Conservation (phyloP, 2,113 vertebrate genomes). For the Vulpes lagopus region DNA sequence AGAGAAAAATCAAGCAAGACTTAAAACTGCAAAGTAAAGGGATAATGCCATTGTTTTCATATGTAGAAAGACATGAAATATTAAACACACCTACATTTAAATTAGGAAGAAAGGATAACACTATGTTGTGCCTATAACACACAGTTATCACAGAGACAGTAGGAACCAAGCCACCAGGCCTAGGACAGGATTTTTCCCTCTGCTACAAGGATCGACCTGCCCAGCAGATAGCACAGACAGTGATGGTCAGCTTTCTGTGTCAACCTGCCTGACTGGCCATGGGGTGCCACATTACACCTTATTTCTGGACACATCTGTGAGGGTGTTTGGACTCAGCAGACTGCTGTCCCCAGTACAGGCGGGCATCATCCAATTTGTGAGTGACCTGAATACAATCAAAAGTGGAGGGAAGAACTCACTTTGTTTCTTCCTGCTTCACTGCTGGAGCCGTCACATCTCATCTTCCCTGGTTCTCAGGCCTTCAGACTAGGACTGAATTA, state of each 20-base stretch:
- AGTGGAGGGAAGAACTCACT: neutral
- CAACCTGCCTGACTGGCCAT: neutral
- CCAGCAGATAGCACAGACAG: neutral
- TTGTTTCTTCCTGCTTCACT: neutral
- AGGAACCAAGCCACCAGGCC: neutral
- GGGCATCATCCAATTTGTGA: neutral
- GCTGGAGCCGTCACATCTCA: neutral
- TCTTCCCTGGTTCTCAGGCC: neutral
- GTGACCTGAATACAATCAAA: neutral
- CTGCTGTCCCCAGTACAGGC: neutral
- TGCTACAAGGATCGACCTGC: neutral
- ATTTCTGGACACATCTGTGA: neutral
- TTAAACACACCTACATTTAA: neutral
- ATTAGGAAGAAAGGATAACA: neutral
- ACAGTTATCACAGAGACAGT: neutral
- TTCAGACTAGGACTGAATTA: neutral
- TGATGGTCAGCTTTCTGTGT: neutral
- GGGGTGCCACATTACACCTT: neutral
- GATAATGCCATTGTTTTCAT: neutral
- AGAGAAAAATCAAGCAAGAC: slow-evolving; percentile 27
- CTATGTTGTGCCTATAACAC: neutral
- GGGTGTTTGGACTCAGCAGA: neutral
- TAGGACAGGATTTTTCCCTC: neutral
- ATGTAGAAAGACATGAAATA: neutral
- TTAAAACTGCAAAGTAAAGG: neutral